These are phyloP conservation scores for Hartigia nigra DNA, from an alignment of 2,888 invertebrate species.

Conservation along the genomic window DNA sequence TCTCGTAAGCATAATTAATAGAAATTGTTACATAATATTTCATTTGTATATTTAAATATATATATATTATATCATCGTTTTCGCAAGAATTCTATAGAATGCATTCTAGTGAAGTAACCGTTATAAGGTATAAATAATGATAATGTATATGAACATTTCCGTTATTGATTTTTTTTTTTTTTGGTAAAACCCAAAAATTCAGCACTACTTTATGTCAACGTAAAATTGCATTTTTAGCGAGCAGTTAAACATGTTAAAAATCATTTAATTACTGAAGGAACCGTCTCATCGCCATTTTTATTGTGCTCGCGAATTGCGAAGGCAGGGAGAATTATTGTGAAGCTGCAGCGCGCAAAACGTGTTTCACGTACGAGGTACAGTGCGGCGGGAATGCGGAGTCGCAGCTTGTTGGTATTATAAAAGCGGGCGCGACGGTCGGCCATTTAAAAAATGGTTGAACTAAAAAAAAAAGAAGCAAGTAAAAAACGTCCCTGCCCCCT, in stretches of 20 bases:
- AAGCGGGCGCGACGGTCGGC: conserved; percentile 55
- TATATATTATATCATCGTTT: background rate
- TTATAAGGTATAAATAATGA: background rate
- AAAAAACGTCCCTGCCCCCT: conserved; percentile 33
- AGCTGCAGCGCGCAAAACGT: conserved; percentile 38
- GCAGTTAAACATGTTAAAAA: background rate
- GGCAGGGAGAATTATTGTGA: conserved; percentile 58
- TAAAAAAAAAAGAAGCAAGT: conserved; percentile 36
- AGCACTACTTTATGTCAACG: background rate
- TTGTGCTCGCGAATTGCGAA: conserved; percentile 38
- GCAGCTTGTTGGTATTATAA: conserved; percentile 60
- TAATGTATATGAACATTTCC: background rate
- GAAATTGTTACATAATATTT: background rate
- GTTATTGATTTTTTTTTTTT: background rate
- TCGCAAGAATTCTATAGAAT: background rate
- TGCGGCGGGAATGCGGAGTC: conserved; percentile 16
- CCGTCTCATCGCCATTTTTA: background rate
- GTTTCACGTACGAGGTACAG: conserved; percentile 14
- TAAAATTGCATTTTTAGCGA: background rate
- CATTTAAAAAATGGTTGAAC: conserved; percentile 59
- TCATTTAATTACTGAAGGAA: background rate
- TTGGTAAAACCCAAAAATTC: background rate
- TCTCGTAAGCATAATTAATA: background rate
- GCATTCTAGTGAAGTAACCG: background rate
- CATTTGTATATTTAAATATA: background rate